A percentile compares a stretch with the other conserved stretches of the same genome.
phyloP scores from a whole-genome alignment of 2,113 vertebrate species.

The Pristiophorus japonicus region DNA sequence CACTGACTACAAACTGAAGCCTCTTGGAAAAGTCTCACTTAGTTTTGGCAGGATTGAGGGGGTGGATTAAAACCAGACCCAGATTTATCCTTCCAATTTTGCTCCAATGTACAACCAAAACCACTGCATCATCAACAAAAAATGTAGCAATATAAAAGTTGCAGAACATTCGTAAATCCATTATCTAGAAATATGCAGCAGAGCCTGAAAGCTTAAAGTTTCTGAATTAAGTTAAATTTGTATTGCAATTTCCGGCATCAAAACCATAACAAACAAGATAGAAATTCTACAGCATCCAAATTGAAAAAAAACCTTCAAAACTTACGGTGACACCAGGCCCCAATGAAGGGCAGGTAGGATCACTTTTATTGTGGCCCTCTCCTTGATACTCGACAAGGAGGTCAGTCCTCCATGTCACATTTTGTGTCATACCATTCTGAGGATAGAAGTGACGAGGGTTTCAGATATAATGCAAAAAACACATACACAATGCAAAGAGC shows the following conservation, averaged over 20 bases:
- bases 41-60: background rate
- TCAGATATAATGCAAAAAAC: background rate
- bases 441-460: conserved; percentile 20
- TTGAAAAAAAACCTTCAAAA: background rate
- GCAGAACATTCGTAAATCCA: background rate
- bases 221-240: background rate
- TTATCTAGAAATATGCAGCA: background rate
- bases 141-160: background rate
- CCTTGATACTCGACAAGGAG: conserved; percentile 92
- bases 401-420: conserved; percentile 82
- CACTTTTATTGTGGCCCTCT: conserved; percentile 72
- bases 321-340: conserved; percentile 89
- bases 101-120: background rate
- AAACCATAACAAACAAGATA: no score
- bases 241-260: background rate
- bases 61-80: no score
- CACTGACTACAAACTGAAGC: background rate
- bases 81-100: background rate
- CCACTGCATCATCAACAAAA: background rate
- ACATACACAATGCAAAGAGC: background rate
- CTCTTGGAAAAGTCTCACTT: background rate
- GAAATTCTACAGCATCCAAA: background rate
- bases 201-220: background rate
- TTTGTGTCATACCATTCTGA: conserved; percentile 67
- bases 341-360: conserved; percentile 80